Evolutionary conservation across 2,888 invertebrate species (phyloP).

Genomic region (Agonum fuliginosum): DNA sequence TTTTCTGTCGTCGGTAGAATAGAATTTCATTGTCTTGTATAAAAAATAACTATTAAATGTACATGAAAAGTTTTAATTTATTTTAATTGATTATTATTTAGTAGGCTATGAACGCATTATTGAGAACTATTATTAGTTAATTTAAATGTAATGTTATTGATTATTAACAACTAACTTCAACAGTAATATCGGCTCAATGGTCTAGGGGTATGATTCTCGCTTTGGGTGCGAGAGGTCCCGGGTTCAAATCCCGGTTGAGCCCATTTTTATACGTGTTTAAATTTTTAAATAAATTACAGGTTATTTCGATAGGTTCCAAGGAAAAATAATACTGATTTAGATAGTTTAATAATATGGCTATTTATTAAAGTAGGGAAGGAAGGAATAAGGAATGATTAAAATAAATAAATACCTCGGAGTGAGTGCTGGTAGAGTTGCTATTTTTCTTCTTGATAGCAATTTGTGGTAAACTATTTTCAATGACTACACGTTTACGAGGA

Average conservation of each 20-base stretch:
- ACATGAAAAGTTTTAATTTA: too few relatives aligned
- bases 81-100: too few relatives aligned
- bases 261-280: constrained; percentile 63
- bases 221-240: constrained; percentile 74
- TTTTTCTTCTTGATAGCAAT: constrained; percentile 70
- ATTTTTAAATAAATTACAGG: neutral
- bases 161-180: too few relatives aligned
- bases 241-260: constrained; percentile 74
- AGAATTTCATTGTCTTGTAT: too few relatives aligned
- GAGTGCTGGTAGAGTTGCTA: constrained; percentile 64
- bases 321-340: too few relatives aligned
- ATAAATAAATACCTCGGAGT: constrained; percentile 65
- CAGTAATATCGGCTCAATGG: constrained; percentile 71
- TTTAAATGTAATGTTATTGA: too few relatives aligned
- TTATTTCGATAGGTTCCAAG: too few relatives aligned
- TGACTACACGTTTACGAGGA: constrained; percentile 16
- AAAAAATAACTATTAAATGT: too few relatives aligned
- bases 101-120: too few relatives aligned
- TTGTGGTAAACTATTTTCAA: constrained; percentile 66
- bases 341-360: too few relatives aligned
- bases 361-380: neutral
- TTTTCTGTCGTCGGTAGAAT: too few relatives aligned
- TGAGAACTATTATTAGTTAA: too few relatives aligned
- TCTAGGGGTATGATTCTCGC: constrained; percentile 74
- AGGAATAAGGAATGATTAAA: constrained; percentile 21